A percentile compares a stretch with the other conserved stretches of the same genome.
Evolutionary conservation across 2,888 invertebrate species (phyloP).

Genomic region (Platerodrilus igneus): DNA sequence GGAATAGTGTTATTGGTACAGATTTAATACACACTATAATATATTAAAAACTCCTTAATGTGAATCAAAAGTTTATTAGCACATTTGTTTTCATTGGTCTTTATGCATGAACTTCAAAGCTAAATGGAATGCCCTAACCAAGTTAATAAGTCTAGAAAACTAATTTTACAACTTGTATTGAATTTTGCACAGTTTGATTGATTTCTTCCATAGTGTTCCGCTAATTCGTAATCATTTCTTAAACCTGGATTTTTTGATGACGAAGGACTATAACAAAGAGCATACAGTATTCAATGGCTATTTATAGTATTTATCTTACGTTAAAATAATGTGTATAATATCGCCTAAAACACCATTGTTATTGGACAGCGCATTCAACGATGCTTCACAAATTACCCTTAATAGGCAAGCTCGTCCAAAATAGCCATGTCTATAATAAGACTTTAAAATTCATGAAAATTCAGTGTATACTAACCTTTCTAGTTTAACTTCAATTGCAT

Average conservation of each 20-base stretch:
- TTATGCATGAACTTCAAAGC: conserved; percentile 25
- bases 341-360: conserved; percentile 62
- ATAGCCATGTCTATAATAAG: conserved; percentile 55
- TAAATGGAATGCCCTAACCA: conserved; percentile 32
- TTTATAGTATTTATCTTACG: too few species aligned
- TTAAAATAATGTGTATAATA: conserved; percentile 60
- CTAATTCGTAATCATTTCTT: conserved; percentile 50
- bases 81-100: too few species aligned
- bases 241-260: conserved; percentile 55
- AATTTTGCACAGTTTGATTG: conserved; percentile 51
- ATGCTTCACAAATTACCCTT: conserved; percentile 63
- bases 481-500: conserved; percentile 36
- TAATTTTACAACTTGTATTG: conserved; percentile 48
- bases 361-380: conserved; percentile 48
- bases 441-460: too few species aligned
- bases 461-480: conserved; percentile 32
- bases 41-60: too few species aligned
- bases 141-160: conserved; percentile 52
- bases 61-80: too few species aligned
- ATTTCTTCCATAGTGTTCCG: conserved; percentile 53
- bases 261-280: conserved; percentile 55
- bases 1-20: too few species aligned
- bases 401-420: conserved; percentile 59
- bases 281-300: neutral
- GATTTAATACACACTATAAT: too few species aligned